Evolutionary conservation across 2,797 vertebrate species (phyloP).

Genomic region (Gallirallus australis): DNA sequence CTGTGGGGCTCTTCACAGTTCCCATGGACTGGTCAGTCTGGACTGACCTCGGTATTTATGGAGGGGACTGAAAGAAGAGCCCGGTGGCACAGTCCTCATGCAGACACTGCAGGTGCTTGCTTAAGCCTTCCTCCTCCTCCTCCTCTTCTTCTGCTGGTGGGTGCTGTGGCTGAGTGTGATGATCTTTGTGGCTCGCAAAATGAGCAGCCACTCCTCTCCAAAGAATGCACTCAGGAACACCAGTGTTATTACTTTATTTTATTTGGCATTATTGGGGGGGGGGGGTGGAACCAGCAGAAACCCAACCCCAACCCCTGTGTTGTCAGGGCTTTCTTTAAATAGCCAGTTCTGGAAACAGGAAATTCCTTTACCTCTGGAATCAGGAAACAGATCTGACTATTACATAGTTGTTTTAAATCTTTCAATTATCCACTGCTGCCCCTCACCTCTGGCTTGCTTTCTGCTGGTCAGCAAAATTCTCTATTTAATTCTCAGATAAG

Average conservation of each 20-base stretch:
- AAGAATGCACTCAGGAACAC: slow-evolving; percentile 24
- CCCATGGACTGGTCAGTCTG: not conserved
- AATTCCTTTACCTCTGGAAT: slow-evolving; percentile 53
- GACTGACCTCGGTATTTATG: not conserved
- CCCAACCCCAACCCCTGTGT: not conserved
- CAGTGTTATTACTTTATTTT: slow-evolving; percentile 29
- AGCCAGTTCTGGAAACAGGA: slow-evolving; percentile 55
- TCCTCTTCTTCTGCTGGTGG: not conserved
- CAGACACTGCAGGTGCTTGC: not conserved
- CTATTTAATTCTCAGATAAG: not conserved
- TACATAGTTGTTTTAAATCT: slow-evolving; percentile 27
- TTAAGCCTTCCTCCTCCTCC: not conserved
- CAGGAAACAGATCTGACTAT: slow-evolving; percentile 43
- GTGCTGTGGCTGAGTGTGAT: not conserved
- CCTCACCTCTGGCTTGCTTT: slow-evolving; percentile 13
- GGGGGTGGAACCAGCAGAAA: not conserved
- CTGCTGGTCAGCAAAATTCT: not conserved
- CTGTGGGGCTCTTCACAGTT: not conserved
- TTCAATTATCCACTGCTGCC: not conserved
- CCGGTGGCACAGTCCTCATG: not conserved
- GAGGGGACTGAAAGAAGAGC: not conserved
- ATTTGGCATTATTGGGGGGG: slow-evolving; percentile 20
- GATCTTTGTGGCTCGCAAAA: not conserved
- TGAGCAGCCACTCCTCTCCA: not conserved
- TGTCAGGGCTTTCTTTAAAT: slow-evolving; percentile 62